phyloP scores from a whole-genome alignment of 64 coral and sea anemone species.

The Hydrozoanthus tunicans region DNA sequence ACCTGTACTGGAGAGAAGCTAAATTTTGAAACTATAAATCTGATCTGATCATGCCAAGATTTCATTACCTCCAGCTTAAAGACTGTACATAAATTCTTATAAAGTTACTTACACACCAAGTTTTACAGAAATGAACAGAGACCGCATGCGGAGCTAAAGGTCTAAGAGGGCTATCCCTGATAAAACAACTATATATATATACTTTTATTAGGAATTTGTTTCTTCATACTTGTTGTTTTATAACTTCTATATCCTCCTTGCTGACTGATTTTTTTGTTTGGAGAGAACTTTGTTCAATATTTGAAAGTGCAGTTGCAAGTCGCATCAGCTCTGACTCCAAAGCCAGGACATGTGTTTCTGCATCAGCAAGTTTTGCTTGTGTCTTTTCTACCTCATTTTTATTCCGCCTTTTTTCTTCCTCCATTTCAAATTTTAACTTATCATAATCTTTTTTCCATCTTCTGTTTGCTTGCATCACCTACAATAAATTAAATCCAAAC shows the following conservation, averaged over 20 bases:
- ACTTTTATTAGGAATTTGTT: too few relatives aligned
- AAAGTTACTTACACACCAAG: too few relatives aligned
- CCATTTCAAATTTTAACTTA: conserved; percentile 57
- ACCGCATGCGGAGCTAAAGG: too few relatives aligned
- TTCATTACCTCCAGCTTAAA: too few relatives aligned
- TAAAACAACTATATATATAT: too few relatives aligned
- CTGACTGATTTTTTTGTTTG: neutral
- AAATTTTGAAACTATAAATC: too few relatives aligned
- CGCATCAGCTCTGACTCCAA: conserved; percentile 79
- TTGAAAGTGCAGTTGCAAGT: conserved; percentile 77
- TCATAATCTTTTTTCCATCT: conserved; percentile 95
- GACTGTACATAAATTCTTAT: too few relatives aligned
- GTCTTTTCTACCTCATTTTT: conserved; percentile 74
- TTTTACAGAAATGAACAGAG: too few relatives aligned
- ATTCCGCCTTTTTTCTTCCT: conserved; percentile 56
- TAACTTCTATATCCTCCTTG: conserved; percentile 67
- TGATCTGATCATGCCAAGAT: too few relatives aligned
- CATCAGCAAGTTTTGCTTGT: conserved; percentile 75
- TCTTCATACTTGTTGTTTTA: conserved; percentile 70
- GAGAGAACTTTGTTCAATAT: conserved; percentile 42
- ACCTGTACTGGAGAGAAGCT: too few relatives aligned
- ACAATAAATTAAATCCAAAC: conserved; percentile 9
- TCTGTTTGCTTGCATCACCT: conserved; percentile 84
- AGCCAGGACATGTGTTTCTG: conserved; percentile 84
- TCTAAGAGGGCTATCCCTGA: too few relatives aligned